These are phyloP conservation scores for Nibea coibor DNA, from an alignment of 2,113 vertebrate species.

Conservation along the genomic window DNA sequence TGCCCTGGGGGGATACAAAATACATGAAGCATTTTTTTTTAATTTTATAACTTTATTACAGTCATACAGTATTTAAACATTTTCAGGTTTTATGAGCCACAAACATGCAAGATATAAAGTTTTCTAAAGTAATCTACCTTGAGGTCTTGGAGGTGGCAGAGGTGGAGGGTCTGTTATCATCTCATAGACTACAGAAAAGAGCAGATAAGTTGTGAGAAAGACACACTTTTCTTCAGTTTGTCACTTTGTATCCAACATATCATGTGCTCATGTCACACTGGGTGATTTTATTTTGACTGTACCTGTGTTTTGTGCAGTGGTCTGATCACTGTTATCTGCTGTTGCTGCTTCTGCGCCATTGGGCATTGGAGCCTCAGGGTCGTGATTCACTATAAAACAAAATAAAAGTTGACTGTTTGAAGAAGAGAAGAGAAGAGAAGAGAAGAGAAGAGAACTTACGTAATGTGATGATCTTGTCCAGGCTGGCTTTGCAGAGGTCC, in stretches of 20 bases:
- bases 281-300: not conserved
- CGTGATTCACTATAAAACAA: slow-evolving; percentile 70
- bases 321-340: not conserved
- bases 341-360: not conserved
- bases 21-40: not conserved
- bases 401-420: not conserved
- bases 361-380: not conserved
- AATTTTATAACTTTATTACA: not conserved
- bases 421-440: not conserved
- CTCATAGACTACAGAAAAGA: slow-evolving; percentile 54
- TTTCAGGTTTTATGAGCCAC: not conserved
- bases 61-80: not conserved
- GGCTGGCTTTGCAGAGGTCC: slow-evolving; percentile 69
- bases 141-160: slow-evolving; percentile 34
- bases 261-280: not conserved
- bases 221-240: too few species aligned
- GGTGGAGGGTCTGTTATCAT: slow-evolving; percentile 28
- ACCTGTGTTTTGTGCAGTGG: slow-evolving; percentile 53
- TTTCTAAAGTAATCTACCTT: slow-evolving; percentile 36
- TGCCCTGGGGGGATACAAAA: not conserved
- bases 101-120: not conserved
- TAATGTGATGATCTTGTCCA: slow-evolving; percentile 65
- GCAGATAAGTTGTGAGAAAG: not conserved
- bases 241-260: not conserved
- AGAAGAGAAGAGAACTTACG: slow-evolving; percentile 57